Percentiles rank a stretch among this genome's conserved stretches.
phyloP scores from a whole-genome alignment of 2,113 vertebrate genomes.

The Pterophyllum scalare region DNA sequence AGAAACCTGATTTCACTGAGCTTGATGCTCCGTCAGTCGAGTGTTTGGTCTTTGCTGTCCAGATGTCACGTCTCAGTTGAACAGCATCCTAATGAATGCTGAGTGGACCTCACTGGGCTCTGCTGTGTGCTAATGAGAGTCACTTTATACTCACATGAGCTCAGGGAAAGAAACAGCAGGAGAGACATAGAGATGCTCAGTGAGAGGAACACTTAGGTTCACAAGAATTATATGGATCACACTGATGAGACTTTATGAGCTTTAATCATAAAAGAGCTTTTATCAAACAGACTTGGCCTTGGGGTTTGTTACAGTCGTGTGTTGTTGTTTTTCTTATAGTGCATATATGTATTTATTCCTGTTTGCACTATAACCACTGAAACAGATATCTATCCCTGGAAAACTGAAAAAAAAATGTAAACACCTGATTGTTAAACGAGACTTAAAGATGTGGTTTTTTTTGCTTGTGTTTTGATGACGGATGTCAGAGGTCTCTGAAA shows the following conservation, averaged over 20 bases:
- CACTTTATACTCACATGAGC: not conserved
- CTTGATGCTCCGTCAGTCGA: not conserved
- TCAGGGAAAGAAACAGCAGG: not conserved
- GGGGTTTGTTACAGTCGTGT: not conserved
- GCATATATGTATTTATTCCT: not conserved
- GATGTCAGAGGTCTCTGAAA: too few relatives aligned
- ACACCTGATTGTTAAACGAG: not conserved
- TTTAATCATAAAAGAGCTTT: not conserved
- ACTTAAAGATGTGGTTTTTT: not conserved
- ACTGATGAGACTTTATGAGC: not conserved
- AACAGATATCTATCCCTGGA: not conserved
- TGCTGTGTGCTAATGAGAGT: constrained; percentile 1
- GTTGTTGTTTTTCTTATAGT: not conserved
- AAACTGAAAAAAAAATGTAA: not conserved
- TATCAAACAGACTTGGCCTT: not conserved
- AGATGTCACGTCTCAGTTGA: not conserved
- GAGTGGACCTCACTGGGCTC: not conserved
- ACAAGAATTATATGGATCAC: not conserved
- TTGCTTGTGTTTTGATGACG: not conserved
- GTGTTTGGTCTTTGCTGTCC: constrained; percentile 2
- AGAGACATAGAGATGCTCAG: not conserved
- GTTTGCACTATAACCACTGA: not conserved
- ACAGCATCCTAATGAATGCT: not conserved
- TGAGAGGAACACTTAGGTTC: not conserved
- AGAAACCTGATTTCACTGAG: not conserved